A percentile compares a stretch with the other conserved stretches of the same genome.
Conservation (phyloP, 2,113 vertebrate genomes). For the Hyla sarda region DNA sequence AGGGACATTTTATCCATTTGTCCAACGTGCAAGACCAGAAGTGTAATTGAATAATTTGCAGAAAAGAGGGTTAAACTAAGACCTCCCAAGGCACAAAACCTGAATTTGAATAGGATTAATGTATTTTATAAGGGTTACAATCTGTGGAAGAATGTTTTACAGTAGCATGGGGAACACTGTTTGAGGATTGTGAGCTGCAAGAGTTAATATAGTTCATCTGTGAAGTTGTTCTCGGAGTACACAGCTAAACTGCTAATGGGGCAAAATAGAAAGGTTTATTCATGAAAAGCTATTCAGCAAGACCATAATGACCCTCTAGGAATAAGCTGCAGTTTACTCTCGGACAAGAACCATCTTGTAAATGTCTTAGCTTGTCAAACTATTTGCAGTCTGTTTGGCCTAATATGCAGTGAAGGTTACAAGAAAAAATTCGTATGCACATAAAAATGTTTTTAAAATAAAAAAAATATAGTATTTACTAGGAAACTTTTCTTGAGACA, state of each 20-base stretch:
- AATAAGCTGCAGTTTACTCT: not conserved
- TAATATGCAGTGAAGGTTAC: not conserved
- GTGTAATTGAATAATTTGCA: not conserved
- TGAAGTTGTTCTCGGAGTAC: not conserved
- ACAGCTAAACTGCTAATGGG: slow-evolving; percentile 31
- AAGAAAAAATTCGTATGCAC: not conserved
- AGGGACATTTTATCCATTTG: not conserved
- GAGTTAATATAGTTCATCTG: not conserved
- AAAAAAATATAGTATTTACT: not conserved
- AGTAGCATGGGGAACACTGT: not conserved
- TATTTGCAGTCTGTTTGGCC: not conserved
- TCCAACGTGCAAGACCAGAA: not conserved
- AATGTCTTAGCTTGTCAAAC: not conserved
- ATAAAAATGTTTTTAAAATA: no score
- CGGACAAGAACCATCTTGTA: slow-evolving; percentile 13
- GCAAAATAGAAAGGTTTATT: slow-evolving; percentile 18
- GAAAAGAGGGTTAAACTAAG: not conserved
- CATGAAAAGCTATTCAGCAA: slow-evolving; percentile 20
- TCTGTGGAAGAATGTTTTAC: not conserved
- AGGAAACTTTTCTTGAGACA: not conserved
- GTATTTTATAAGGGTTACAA: not conserved
- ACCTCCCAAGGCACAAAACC: not conserved
- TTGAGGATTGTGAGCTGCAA: not conserved
- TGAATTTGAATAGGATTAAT: not conserved
- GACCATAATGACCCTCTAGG: slow-evolving; percentile 12